Evolutionary conservation across 2,888 invertebrate genomes (phyloP).

Genomic region (Melinaea menophilus): DNA sequence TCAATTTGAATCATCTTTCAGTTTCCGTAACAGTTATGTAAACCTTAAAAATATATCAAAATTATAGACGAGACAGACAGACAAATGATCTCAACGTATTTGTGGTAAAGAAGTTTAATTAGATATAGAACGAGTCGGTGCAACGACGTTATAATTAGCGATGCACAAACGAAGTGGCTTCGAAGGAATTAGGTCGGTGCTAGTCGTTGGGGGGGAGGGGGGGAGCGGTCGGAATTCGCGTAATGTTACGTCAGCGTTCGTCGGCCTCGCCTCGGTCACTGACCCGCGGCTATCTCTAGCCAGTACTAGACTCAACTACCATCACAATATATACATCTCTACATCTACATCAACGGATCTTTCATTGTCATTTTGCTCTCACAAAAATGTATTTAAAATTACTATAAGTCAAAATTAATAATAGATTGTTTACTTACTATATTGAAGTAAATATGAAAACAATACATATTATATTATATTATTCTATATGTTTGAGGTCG

Average conservation of each 20-base stretch:
- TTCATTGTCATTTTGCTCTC: not conserved
- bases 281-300: slow-evolving; percentile 74
- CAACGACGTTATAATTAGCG: slow-evolving; percentile 70
- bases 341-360: not conserved
- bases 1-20: too few relatives aligned
- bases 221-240: slow-evolving; percentile 67
- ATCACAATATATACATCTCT: slow-evolving; percentile 27
- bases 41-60: slow-evolving; percentile 7
- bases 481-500: slow-evolving; percentile 54
- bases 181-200: slow-evolving; percentile 73
- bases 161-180: slow-evolving; percentile 73
- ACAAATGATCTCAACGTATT: slow-evolving; percentile 21
- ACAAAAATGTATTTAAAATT: too few relatives aligned
- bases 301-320: slow-evolving; percentile 49
- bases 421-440: too few relatives aligned
- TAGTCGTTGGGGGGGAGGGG: slow-evolving; percentile 39
- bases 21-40: not conserved
- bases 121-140: slow-evolving; percentile 67
- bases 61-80: slow-evolving; percentile 11
- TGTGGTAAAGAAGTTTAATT: slow-evolving; percentile 51
- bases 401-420: too few relatives aligned
- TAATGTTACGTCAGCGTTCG: slow-evolving; percentile 77
- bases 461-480: slow-evolving; percentile 21
- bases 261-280: slow-evolving; percentile 72
- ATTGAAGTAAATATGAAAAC: slow-evolving; percentile 11